A percentile compares a stretch with the other conserved stretches of the same genome.
Evolutionary conservation across 2,113 vertebrate genomes (phyloP).

Genomic region (Atlantisia rogersi): DNA sequence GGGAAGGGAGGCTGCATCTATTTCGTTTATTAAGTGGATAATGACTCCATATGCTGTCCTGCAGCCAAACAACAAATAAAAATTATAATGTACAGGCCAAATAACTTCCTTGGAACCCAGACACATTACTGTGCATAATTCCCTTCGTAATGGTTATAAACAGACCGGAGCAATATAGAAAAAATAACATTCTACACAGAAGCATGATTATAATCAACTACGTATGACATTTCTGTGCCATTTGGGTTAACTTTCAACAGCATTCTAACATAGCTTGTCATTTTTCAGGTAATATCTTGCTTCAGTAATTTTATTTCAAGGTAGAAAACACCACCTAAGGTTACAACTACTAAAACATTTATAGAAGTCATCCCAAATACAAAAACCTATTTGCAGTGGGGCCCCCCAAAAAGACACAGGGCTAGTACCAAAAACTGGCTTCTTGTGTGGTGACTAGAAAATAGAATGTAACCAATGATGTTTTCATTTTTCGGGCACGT

Average conservation of each 20-base stretch:
- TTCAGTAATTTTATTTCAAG: constrained; percentile 42
- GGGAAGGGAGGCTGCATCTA: constrained; percentile 9
- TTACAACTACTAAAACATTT: not conserved
- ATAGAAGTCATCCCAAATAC: not conserved
- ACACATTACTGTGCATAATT: constrained; percentile 32
- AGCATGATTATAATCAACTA: constrained; percentile 22
- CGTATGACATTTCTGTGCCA: constrained; percentile 24
- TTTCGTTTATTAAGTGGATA: constrained; percentile 58
- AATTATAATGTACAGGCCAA: constrained; percentile 33
- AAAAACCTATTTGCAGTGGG: not conserved
- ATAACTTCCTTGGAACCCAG: constrained; percentile 42
- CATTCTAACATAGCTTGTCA: not conserved
- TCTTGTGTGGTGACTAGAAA: not conserved
- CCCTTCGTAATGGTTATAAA: constrained; percentile 46
- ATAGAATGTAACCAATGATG: not conserved
- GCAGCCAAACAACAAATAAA: constrained; percentile 51
- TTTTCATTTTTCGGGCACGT: not conserved
- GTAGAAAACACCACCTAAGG: constrained; percentile 4
- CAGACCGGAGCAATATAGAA: constrained; percentile 18
- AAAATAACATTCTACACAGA: constrained; percentile 32
- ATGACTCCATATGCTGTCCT: constrained; percentile 53
- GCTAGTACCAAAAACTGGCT: not conserved
- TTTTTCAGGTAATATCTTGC: constrained; percentile 42
- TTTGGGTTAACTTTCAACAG: constrained; percentile 47
- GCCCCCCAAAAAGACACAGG: not conserved